Percentiles rank a stretch among this genome's conserved stretches.
phyloP scores from a whole-genome alignment of 1,140 invertebrate genomes.

The Trypoxylus dichotomus region DNA sequence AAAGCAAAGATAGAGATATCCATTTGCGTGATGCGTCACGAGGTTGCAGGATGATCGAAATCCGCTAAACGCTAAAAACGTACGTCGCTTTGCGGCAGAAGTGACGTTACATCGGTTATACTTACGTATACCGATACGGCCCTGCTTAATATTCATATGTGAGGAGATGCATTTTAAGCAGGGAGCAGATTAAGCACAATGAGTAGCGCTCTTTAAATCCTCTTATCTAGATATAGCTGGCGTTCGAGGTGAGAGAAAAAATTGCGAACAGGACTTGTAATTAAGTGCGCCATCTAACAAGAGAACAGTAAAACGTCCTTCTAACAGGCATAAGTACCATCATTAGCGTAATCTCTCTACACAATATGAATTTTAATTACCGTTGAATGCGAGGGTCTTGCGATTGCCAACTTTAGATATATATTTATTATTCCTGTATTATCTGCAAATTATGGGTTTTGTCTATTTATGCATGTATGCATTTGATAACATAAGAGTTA shows the following conservation, averaged over 20 bases:
- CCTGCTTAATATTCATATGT: slow-evolving; percentile 17
- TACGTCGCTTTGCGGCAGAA: not conserved
- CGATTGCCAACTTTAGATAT: not conserved
- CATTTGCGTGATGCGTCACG: not conserved
- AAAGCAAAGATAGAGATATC: not conserved
- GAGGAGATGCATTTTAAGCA: slow-evolving; percentile 15
- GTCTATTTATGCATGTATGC: too few species aligned
- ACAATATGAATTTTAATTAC: slow-evolving; percentile 23
- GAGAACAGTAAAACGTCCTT: not conserved
- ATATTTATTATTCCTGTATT: not conserved
- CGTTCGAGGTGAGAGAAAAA: slow-evolving; percentile 14
- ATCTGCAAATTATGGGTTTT: not conserved
- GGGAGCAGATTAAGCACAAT: slow-evolving; percentile 11
- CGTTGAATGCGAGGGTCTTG: not conserved
- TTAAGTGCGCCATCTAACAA: slow-evolving; percentile 17
- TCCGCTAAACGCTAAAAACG: not conserved
- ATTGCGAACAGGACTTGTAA: slow-evolving; percentile 21
- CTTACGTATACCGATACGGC: not conserved
- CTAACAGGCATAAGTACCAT: slow-evolving; percentile 14
- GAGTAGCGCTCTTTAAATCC: slow-evolving; percentile 9
- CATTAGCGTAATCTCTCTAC: slow-evolving; percentile 15
- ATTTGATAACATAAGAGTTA: too few species aligned
- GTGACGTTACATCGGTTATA: not conserved
- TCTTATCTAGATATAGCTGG: slow-evolving; percentile 6
- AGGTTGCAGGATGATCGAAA: not conserved